Base-by-base conservation (phyloP, 1,140 invertebrate genomes). In the Brachionus rubens region DNA sequence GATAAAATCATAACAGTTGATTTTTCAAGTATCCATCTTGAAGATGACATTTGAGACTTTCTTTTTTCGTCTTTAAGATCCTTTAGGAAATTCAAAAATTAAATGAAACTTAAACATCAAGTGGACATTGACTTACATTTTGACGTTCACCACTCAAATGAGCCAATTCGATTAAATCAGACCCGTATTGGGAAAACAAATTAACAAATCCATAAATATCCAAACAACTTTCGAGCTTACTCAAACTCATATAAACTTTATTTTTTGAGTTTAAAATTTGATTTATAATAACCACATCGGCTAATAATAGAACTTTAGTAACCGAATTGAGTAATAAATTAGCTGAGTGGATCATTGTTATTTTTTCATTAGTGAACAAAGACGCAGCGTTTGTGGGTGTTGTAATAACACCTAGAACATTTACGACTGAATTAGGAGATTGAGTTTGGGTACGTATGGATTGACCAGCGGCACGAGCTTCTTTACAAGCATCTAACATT, bases 1-100 rank as follows among this genome's bases (percentile, higher is more conserved):
- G 94, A 97, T 47, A 99, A 88, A 6, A 99, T 87, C 89, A 99
- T 92, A 88, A 97, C 94, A 3, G 96, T 98, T n/a, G 94, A 96
- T 78, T 95, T 88, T 83, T 99, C 96, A 3, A 99, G 87, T 33
- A 97, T 92, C 81, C 94, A 91, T 76, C 94, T 88, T 0, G 95
- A 94, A 10, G 93, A 93, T 9, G 91, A 91, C 89, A 99, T 95
- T 86, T 98, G 95, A 6, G 95, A 93, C 80, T 92, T 87, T 79
- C 95, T 86, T 79, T 94, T 88, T 82, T 98, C 95, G 84, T 96
- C 94, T 84, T 98, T 97, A 70, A 97, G 86, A 83, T 97, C 93
- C 83, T 88, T 79, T 14, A 78, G 78, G 28, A 75, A 76, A 43
- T n/a, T n/a, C n/a, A n/a, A n/a, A n/a, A n/a, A n/a, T n/a, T n/a